Base-by-base conservation (phyloP, 2,888 invertebrate species). In the Eupithecia subfuscata region DNA sequence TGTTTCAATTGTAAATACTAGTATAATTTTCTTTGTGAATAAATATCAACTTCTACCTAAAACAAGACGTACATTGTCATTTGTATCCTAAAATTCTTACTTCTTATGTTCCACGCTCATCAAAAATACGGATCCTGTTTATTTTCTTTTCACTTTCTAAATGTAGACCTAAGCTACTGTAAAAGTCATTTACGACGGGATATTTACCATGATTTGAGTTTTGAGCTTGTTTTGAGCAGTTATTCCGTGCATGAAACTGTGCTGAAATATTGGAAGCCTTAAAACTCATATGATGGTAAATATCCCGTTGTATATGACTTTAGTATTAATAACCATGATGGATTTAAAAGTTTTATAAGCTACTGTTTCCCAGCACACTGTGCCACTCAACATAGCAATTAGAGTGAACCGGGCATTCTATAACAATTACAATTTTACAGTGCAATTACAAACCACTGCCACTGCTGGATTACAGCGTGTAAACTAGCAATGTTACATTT, bases 361-460 rank as follows among this genome's bases (percentile, higher is more conserved):
- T 71, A 69, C 75, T 75, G 69, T 52, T 52, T 69, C 34, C 25
- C 7, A 40, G n/a, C 11, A 30, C 25, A 67, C 40, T 52, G 34
- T 70, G 25, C 40, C 68, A 63, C 63, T n/a, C 30, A 37, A 34
- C 63, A n/a, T 12, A 64, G 72, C 78, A 80, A 80, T 80, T 79
- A 77, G 80, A 60, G 76, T 14, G 76, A 70, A 76, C 64, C 56
- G 65, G 75, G 74, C 79, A 76, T 76, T 78, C 79, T 76, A 75
- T 73, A 71, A 79, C 75, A 74, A 78, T 79, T 79, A 80, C 70
- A 75, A 75, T 76, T 74, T 75, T 78, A 76, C 73, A 63, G 69
- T 25, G 69, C 70, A 74, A 78, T 80, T 80, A 68, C 73, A 70
- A 77, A 52, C 70, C 78, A 25, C 70, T 18, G 68, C n/a, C 22